phyloP scores from a whole-genome alignment of 2,888 invertebrate genomes.

The Aphrophora alni region DNA sequence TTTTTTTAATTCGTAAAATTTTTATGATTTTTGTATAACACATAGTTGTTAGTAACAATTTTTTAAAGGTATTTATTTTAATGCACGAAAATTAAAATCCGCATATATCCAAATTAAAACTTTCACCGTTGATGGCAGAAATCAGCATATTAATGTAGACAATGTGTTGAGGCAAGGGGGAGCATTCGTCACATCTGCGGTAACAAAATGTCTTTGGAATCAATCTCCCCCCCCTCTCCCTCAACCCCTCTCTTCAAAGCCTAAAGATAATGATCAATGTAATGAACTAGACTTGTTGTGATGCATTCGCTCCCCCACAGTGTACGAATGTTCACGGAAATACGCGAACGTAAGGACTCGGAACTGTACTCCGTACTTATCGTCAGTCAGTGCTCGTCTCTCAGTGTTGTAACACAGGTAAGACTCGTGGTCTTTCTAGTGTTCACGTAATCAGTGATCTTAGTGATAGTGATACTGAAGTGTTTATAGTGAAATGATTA shows the following conservation, averaged over 20 bases:
- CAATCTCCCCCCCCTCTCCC: not conserved
- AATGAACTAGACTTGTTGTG: not conserved
- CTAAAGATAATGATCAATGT: not conserved
- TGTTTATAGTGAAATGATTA: too few species aligned
- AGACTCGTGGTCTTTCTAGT: not conserved
- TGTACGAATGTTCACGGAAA: not conserved
- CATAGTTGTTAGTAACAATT: too few species aligned
- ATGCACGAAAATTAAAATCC: not conserved
- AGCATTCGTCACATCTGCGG: too few species aligned
- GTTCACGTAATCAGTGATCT: not conserved
- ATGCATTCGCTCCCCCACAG: not conserved
- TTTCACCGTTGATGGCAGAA: not conserved
- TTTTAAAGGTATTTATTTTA: too few species aligned
- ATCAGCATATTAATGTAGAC: constrained; percentile 1
- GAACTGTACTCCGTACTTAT: not conserved
- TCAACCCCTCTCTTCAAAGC: too few species aligned
- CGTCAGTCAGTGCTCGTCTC: not conserved
- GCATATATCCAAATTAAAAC: not conserved
- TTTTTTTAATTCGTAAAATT: too few species aligned
- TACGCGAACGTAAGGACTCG: not conserved
- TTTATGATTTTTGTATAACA: too few species aligned
- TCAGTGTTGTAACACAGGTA: not conserved
- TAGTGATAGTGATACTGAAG: not conserved
- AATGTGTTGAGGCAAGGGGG: not conserved
- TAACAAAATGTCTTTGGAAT: not conserved